These are phyloP conservation scores for Metalampra italica DNA, from an alignment of 2,888 invertebrate genomes.

Conservation along the genomic window DNA sequence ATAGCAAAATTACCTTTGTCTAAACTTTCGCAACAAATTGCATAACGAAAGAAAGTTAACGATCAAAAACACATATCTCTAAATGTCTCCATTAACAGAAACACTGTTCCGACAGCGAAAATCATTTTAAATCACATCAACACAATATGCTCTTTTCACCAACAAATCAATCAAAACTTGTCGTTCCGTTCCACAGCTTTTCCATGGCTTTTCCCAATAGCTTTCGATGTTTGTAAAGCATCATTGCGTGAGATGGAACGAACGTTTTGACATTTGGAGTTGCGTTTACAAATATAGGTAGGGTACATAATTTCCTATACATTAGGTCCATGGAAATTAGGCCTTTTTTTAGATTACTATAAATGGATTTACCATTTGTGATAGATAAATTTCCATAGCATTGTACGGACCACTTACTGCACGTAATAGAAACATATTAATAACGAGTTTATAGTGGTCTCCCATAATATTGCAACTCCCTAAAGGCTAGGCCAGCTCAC, in stretches of 20 bases:
- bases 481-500: too few relatives aligned
- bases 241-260: background rate
- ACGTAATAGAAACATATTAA: too few relatives aligned
- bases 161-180: constrained; percentile 16
- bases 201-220: too few relatives aligned
- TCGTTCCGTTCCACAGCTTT: constrained; percentile 11
- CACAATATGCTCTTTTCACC: background rate
- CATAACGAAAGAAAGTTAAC: background rate
- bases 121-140: background rate
- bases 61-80: background rate
- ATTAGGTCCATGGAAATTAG: too few relatives aligned
- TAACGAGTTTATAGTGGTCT: too few relatives aligned
- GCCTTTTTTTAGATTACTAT: too few relatives aligned
- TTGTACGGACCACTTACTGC: too few relatives aligned
- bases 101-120: background rate
- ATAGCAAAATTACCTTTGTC: background rate
- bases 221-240: too few relatives aligned
- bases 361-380: too few relatives aligned
- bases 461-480: too few relatives aligned
- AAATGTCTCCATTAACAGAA: background rate
- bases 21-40: background rate
- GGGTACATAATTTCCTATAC: too few relatives aligned
- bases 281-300: background rate
- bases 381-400: too few relatives aligned
- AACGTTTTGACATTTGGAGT: constrained; percentile 1